A percentile compares a stretch with the other conserved stretches of the same genome.
These are phyloP conservation scores for Danio rerio DNA, from an alignment of 2,113 vertebrate genomes.

Conservation along the genomic window GRCz12tu NC_133194.1:29517501-29518000, in stretches of 20 bases:
- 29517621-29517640: constrained; percentile 17
- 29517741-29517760: constrained; percentile 85
- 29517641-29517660: constrained; percentile 12
- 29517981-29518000: too few species aligned
- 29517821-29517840: constrained; percentile 12
- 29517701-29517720: not conserved
- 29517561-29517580: constrained; percentile 28
- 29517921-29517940: too few species aligned
- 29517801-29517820: constrained; percentile 93
- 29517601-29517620: constrained; percentile 46
- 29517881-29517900: too few species aligned
- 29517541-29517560: constrained; percentile 31
- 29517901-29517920: too few species aligned
- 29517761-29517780: constrained; percentile 97
- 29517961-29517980: too few species aligned
- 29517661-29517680: constrained; percentile 33
- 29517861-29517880: too few species aligned
- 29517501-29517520: constrained; percentile 33
- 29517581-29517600: constrained; percentile 16
- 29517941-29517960: too few species aligned
- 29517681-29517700: constrained; percentile 4
- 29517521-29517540: not conserved
- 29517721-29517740: constrained; percentile 11
- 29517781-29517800: constrained; percentile 96
- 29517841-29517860: too few species aligned